phyloP scores from a whole-genome alignment of 2,888 invertebrate genomes.

The Cerastis leucographa region DNA sequence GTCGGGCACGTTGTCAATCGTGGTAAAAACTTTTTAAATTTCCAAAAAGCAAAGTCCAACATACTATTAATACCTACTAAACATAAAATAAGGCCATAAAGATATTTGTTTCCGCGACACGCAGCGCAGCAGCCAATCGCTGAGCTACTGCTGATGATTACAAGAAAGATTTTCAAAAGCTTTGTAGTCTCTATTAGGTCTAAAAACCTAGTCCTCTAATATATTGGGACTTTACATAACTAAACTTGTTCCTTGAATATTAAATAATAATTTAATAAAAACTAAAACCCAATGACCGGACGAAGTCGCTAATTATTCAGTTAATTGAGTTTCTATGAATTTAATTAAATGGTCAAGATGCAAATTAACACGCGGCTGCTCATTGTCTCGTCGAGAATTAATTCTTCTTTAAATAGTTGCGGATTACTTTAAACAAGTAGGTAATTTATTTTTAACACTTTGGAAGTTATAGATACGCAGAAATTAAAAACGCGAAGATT shows the following conservation, averaged over 20 bases:
- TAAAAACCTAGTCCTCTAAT: no score
- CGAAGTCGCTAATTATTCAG: conserved; percentile 33
- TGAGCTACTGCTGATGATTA: no score
- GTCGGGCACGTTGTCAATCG: neutral
- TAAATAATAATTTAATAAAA: no score
- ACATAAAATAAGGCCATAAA: no score
- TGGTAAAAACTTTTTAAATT: neutral
- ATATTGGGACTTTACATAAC: no score
- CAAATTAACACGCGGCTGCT: conserved; percentile 46
- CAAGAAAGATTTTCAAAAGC: no score
- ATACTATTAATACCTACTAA: neutral
- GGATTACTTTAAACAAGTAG: neutral
- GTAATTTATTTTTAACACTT: neutral
- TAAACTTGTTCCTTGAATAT: neutral
- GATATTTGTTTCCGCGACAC: no score
- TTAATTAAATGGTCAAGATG: conserved; percentile 46
- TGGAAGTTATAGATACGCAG: neutral
- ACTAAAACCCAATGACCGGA: conserved; percentile 18
- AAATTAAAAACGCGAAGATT: no score
- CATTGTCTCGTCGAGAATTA: conserved; percentile 21
- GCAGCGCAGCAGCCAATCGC: no score
- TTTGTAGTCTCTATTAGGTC: no score
- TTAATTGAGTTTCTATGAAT: conserved; percentile 48
- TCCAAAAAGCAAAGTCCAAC: neutral
- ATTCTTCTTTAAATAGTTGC: conserved; percentile 9